Base-by-base conservation (phyloP, 1,140 invertebrate genomes). In the Choristoneura fumiferana region DNA sequence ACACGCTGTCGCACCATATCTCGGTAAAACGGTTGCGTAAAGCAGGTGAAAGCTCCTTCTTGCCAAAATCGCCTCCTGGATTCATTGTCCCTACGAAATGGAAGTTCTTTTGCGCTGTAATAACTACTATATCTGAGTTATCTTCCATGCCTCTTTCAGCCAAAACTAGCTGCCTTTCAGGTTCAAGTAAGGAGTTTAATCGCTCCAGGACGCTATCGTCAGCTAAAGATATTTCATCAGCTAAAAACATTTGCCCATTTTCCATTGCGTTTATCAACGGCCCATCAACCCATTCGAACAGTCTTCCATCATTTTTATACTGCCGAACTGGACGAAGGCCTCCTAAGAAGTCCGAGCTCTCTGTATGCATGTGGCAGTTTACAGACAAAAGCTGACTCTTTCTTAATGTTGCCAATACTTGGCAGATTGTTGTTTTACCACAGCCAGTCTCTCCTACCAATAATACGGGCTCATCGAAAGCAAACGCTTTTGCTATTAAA, bases 21-120 rank as follows among this genome's bases (percentile, higher is more conserved):
- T 99, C 99, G 0, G 98, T 99, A 71, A 99, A 98, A 54, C 99
- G 92, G 91, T 99, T 99, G 56, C 98, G 92, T 2, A 99, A 86
- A 0, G 99, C 98, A 8, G 98, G 98, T 0, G 99, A 99, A 8
- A 99, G 89, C 92, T 99, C 99, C 90, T 99, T 99, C 81, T 99
- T 99, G 0, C 99, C 99, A 90, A 97, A 99, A 92, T 99, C 99
- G 8, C 99, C 98, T 12, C 98, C 98, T 14, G 99, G 99, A 91
- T 99, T 99, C 99, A 99, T 99, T 0, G 99, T 99, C 5, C 97
- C 97, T 57, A 99, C 93, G 71, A 99, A 96, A 63, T 96, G 93
- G 81, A 99, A 99, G 8, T 93, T 91, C 9, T 93, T 71, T 61
- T 93, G 74, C 0, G 98, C 98, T 29, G 91, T 89, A 34, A 97